Evolutionary conservation across 2,113 vertebrate species (phyloP).

Genomic region (Prinia subflava): DNA sequence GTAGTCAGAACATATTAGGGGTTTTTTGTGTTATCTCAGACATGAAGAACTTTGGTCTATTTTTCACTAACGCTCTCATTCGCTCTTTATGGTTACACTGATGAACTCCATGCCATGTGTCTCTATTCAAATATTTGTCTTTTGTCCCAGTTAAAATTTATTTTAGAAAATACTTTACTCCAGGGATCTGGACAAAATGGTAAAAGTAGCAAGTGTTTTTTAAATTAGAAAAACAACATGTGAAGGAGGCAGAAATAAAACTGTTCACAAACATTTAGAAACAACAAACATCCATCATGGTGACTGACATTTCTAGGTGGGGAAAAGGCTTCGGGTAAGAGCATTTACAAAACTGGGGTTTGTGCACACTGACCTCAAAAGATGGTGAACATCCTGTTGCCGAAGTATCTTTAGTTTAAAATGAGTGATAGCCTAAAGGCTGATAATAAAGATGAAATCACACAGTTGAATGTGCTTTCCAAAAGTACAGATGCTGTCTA

Average conservation of each 20-base stretch:
- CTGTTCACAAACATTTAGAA: background rate
- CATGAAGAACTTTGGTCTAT: background rate
- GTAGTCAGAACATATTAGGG: background rate
- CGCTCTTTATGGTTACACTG: background rate
- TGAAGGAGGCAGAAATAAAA: background rate
- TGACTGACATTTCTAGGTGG: background rate
- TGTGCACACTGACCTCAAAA: background rate
- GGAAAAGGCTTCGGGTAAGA: background rate
- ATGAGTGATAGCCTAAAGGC: background rate
- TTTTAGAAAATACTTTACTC: background rate
- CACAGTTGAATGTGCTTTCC: background rate
- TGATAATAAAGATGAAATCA: background rate
- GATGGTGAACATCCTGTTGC: background rate
- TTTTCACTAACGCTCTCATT: background rate
- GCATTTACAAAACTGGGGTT: background rate
- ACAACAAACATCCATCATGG: rapidly evolving
- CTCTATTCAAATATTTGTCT: background rate
- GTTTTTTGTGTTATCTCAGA: background rate
- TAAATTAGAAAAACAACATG: background rate
- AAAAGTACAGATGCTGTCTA: background rate
- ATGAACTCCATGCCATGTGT: background rate
- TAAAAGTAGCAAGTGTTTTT: background rate
- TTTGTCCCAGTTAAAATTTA: background rate
- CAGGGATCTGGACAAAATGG: background rate
- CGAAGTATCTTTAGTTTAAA: background rate